Evolutionary conservation across 1,140 invertebrate species (phyloP).

Genomic region (Dendrolimus punctatus): DNA sequence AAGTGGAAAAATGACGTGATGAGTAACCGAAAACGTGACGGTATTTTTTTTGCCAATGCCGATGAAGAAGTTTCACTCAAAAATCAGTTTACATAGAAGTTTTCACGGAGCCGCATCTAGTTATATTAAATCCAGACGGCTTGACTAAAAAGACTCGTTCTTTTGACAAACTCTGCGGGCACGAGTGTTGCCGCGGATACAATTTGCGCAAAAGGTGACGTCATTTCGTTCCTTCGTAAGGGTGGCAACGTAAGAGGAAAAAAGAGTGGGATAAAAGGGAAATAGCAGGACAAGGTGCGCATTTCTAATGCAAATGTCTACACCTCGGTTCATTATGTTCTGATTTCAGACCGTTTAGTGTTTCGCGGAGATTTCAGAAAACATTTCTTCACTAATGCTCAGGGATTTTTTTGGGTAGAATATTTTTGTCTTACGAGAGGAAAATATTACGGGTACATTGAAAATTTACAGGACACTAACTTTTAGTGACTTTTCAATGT

Average conservation of each 20-base stretch:
- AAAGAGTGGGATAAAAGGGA: too few relatives aligned
- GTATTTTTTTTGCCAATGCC: too few relatives aligned
- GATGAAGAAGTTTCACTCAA: too few relatives aligned
- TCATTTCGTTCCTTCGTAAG: conserved; percentile 13
- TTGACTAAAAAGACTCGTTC: conserved; percentile 32
- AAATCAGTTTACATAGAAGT: not conserved
- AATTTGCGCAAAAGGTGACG: conserved; percentile 32
- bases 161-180: conserved; percentile 36
- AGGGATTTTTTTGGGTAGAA: not conserved
- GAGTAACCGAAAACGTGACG: too few relatives aligned
- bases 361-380: not conserved
- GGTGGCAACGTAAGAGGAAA: conserved; percentile 9
- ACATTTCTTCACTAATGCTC: not conserved
- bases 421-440: not conserved
- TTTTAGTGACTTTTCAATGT: too few relatives aligned
- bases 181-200: conserved; percentile 23
- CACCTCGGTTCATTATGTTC: conserved; percentile 40
- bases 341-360: conserved; percentile 39
- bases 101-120: not conserved
- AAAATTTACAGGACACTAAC: too few relatives aligned
- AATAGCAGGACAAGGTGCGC: conserved; percentile 13
- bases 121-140: not conserved
- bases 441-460: too few relatives aligned
- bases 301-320: conserved; percentile 44
- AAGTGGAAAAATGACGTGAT: too few relatives aligned